Evolutionary conservation across 2,113 vertebrate genomes (phyloP).

Genomic region (Cyphomyrus discorhynchus): DNA sequence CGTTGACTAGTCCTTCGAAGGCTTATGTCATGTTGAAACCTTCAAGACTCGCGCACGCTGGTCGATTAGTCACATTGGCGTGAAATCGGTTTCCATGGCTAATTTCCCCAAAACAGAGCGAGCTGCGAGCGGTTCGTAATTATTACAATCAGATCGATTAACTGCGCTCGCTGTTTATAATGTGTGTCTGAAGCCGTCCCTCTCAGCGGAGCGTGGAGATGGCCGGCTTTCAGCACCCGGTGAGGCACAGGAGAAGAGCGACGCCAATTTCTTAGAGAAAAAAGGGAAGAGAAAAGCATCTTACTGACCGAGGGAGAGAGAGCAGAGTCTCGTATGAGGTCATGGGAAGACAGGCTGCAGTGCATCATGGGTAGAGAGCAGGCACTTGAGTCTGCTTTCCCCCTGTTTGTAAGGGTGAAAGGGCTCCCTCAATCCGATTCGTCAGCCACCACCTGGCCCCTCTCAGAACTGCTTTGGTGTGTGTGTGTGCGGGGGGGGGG

Average conservation of each 20-base stretch:
- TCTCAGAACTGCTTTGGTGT: conserved; percentile 30
- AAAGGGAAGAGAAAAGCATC: background rate
- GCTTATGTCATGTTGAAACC: background rate
- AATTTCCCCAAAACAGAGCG: background rate
- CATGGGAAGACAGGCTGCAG: conserved; percentile 1
- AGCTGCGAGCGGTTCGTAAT: background rate
- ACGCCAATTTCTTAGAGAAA: background rate
- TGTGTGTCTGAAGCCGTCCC: background rate
- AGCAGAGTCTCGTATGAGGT: background rate
- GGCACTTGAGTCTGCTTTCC: conserved; percentile 22
- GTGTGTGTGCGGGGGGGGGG: too few relatives aligned
- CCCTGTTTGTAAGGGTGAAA: background rate
- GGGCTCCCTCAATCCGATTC: conserved; percentile 8
- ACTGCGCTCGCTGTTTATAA: background rate
- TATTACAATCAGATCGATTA: background rate
- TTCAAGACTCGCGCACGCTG: background rate
- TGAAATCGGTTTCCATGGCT: background rate
- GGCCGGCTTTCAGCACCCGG: background rate
- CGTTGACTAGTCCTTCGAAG: background rate
- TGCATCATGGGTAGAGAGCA: conserved; percentile 6
- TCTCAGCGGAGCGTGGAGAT: background rate
- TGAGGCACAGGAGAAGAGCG: background rate
- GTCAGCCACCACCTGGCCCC: conserved; percentile 50
- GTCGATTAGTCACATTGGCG: background rate
- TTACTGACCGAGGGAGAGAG: background rate